Percentiles rank a stretch among this genome's conserved stretches.
phyloP scores from a whole-genome alignment of 2,888 invertebrate species.

The Tolmerus cingulatus region DNA sequence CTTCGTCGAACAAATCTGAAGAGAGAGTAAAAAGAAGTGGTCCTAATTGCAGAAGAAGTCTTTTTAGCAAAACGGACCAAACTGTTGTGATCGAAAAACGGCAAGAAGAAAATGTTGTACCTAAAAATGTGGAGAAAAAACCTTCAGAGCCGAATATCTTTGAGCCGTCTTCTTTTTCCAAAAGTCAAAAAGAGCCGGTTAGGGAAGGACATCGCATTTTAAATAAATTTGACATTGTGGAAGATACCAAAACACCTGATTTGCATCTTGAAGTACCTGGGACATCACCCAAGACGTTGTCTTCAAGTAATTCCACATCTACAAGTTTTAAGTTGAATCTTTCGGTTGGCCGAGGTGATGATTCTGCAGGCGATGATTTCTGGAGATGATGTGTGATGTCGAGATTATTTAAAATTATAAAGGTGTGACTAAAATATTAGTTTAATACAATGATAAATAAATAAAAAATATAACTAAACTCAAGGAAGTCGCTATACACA shows the following conservation, averaged over 20 bases:
- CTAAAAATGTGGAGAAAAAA: background rate
- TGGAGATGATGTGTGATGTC: background rate
- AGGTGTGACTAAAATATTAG: too few relatives aligned
- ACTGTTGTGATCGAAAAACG: background rate
- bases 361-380: background rate
- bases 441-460: background rate
- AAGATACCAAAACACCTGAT: background rate
- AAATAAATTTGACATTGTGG: background rate
- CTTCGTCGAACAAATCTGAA: constrained; percentile 34
- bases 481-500: too few relatives aligned
- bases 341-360: background rate
- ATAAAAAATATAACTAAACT: too few relatives aligned
- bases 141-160: background rate
- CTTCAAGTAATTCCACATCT: constrained; percentile 10
- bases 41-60: background rate
- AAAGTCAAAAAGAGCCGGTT: background rate
- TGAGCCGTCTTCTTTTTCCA: background rate
- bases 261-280: background rate
- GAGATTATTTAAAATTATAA: background rate
- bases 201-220: background rate
- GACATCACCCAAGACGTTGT: background rate
- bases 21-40: background rate
- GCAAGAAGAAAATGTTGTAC: background rate
- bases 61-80: background rate
- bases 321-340: constrained; percentile 20